Percentiles rank a stretch among this genome's conserved stretches.
Evolutionary conservation across 2,113 vertebrate genomes (phyloP).

Genomic region (Thunnus thynnus): DNA sequence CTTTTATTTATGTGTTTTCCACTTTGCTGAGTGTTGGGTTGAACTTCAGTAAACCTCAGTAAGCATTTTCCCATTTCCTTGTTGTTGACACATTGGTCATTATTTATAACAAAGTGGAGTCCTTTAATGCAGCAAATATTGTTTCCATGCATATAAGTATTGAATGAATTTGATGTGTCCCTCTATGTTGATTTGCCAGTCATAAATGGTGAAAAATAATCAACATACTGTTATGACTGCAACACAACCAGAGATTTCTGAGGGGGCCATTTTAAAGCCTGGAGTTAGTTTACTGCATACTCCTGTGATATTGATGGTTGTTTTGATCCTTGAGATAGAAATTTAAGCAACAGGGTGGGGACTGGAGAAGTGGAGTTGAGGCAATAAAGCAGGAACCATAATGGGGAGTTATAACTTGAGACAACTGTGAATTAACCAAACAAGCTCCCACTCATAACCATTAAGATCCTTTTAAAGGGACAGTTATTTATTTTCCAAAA

Average conservation of each 20-base stretch:
- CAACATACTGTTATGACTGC: not conserved
- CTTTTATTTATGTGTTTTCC: slow-evolving; percentile 2
- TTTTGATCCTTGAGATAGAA: too few species aligned
- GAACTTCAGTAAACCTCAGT: slow-evolving; percentile 4
- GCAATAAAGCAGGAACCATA: too few species aligned
- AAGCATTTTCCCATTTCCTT: not conserved
- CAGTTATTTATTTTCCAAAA: too few species aligned
- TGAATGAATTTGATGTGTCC: slow-evolving; percentile 6
- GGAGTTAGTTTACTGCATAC: not conserved
- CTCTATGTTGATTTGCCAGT: slow-evolving; percentile 21
- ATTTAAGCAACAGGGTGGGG: too few species aligned
- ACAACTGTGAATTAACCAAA: too few species aligned
- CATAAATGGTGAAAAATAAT: slow-evolving; percentile 8
- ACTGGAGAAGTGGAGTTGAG: too few species aligned
- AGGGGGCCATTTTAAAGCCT: not conserved
- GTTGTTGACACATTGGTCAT: not conserved
- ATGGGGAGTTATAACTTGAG: too few species aligned
- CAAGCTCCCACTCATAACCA: too few species aligned
- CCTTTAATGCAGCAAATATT: not conserved
- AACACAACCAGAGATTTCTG: not conserved
- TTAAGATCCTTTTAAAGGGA: too few species aligned
- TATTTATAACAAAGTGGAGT: slow-evolving; percentile 2
- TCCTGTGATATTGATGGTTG: not conserved
- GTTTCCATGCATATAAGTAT: not conserved
- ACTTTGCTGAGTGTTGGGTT: not conserved